phyloP scores from a whole-genome alignment of 2,888 invertebrate species.

The Thumatha senex region DNA sequence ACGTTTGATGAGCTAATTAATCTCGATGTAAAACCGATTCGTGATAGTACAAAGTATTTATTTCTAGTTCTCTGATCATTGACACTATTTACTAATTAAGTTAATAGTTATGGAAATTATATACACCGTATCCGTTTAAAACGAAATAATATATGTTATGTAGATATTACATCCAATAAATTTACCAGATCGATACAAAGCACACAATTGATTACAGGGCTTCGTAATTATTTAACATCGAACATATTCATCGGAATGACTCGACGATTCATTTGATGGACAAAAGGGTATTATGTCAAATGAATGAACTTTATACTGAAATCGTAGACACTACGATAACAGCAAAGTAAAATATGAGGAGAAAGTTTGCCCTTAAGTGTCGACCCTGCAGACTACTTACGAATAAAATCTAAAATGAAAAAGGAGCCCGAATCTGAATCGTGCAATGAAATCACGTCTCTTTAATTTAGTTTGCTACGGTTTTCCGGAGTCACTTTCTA shows the following conservation, averaged over 20 bases:
- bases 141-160: too few relatives aligned
- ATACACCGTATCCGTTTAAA: background rate
- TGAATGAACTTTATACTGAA: slow-evolving; percentile 19
- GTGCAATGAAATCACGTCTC: slow-evolving; percentile 59
- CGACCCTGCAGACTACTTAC: background rate
- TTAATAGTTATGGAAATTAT: too few relatives aligned
- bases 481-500: slow-evolving; percentile 52
- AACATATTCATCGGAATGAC: slow-evolving; percentile 7
- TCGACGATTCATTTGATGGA: slow-evolving; percentile 8
- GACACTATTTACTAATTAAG: too few relatives aligned
- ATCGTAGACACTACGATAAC: slow-evolving; percentile 5
- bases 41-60: too few relatives aligned
- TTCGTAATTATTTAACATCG: slow-evolving; percentile 6
- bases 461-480: slow-evolving; percentile 59
- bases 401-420: slow-evolving; percentile 37
- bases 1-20: background rate
- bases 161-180: background rate
- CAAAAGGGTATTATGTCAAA: slow-evolving; percentile 11
- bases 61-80: too few relatives aligned
- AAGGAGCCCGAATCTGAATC: slow-evolving; percentile 43
- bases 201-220: background rate
- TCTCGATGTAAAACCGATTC: background rate
- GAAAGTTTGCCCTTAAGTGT: slow-evolving; percentile 6
- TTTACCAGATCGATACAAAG: background rate
- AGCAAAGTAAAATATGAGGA: slow-evolving; percentile 14